Evolutionary conservation across 1,140 invertebrate genomes (phyloP).

Genomic region (Anoplolepis gracilipes): DNA sequence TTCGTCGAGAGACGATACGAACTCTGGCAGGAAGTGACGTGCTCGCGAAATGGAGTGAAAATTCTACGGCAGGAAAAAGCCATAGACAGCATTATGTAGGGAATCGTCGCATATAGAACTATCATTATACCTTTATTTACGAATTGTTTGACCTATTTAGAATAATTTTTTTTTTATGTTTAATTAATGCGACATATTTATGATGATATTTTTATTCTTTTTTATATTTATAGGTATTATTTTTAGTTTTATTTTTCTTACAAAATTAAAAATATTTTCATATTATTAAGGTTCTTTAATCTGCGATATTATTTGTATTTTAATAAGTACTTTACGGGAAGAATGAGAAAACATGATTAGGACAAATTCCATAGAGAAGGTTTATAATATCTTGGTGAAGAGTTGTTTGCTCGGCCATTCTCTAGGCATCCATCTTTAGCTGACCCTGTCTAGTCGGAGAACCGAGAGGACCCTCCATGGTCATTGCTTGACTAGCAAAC

Average conservation of each 20-base stretch:
- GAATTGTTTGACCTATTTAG: background rate
- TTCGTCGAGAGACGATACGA: conserved; percentile 70
- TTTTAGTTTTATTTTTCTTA: background rate
- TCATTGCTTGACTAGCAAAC: conserved; percentile 86
- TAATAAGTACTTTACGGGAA: background rate
- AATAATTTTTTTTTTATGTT: background rate
- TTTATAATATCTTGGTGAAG: conserved; percentile 71
- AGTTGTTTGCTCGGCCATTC: conserved; percentile 85
- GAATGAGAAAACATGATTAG: conserved; percentile 28
- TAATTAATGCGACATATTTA: background rate
- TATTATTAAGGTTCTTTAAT: background rate
- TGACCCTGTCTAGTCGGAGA: conserved; percentile 75
- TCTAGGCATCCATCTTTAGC: conserved; percentile 80
- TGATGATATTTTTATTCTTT: background rate
- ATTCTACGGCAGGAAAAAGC: conserved; percentile 70
- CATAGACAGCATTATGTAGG: conserved; percentile 41
- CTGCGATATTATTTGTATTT: background rate
- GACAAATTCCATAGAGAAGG: conserved; percentile 63
- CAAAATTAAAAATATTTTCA: conserved; percentile 1
- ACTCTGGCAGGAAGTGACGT: conserved; percentile 73
- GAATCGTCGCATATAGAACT: background rate
- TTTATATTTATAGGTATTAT: background rate
- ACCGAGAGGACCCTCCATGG: conserved; percentile 80
- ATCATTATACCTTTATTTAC: background rate
- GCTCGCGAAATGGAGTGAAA: conserved; percentile 76